Base-by-base conservation (phyloP, 2,113 vertebrate species). In the Ifrita kowaldi region DNA sequence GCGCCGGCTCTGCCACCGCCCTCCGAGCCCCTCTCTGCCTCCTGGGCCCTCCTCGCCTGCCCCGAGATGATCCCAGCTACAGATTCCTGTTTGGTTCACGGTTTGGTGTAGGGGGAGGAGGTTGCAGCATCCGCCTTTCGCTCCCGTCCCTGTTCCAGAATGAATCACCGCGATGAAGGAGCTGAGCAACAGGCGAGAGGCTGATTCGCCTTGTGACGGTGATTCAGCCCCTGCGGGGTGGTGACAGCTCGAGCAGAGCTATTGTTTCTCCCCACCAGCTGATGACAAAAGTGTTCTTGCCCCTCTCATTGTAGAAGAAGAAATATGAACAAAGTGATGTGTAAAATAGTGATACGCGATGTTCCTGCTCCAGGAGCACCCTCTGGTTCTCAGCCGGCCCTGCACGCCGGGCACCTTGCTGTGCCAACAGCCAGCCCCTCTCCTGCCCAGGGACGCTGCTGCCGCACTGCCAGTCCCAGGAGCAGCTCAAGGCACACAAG, bases 201-300 rank as follows among this genome's bases (percentile, higher is more conserved):
- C 79, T 26, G 9, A 49, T 39, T 49, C 3, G 70, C 90, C 92
- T 83, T 88, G 94, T 79, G 96, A 68, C 32, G 74, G 87, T 96
- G 96, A 97, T 95, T 97, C 96, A 97, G 90, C 62, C 65, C 62
- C 84, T 56, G 87, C 8, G 5, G 84, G 84, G 78, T 32, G 84
- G 70, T 27, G 96, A 67, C 84, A 52, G 93, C 69, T 27, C 2
- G 35, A 96, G 90, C 68, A 46, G 14, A 70, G 85, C 75, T 69
- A 92, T 93, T 96, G 94, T 95, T 93, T 37, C 83, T 88, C 78
- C 67, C 60, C 65, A 10, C 41, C n/a, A 39, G 86, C 83, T 47
- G 85, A 64, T 77, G 92, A 90, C 88, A 94, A 32, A 87, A 88
- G 63, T 1, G 4, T 50, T 77, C 65, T 64, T 79, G 49, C 74